Evolutionary conservation across 2,113 vertebrate genomes (phyloP).

Genomic region (Athene noctua): DNA sequence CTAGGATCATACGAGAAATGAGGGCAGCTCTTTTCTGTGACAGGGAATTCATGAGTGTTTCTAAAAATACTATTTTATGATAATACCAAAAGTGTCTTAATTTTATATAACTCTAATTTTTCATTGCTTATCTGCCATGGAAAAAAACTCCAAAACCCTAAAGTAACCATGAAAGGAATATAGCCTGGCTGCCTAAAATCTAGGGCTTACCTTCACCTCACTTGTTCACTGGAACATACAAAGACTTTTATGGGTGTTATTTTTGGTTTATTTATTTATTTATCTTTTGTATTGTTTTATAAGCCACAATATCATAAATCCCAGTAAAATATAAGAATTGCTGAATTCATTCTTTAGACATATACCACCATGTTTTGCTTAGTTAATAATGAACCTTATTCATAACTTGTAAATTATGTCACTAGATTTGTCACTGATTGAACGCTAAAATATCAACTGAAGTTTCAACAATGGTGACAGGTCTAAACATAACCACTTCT

Average conservation of each 20-base stretch:
- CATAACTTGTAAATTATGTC: not conserved
- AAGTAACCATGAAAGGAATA: not conserved
- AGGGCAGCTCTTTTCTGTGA: not conserved
- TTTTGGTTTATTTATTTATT: not conserved
- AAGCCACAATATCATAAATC: not conserved
- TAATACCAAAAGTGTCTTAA: not conserved
- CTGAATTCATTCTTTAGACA: not conserved
- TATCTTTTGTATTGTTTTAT: not conserved
- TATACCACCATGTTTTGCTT: not conserved
- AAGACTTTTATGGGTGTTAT: not conserved
- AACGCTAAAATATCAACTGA: not conserved
- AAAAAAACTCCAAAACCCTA: not conserved
- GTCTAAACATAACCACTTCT: not conserved
- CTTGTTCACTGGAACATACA: not conserved
- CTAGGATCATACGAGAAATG: not conserved
- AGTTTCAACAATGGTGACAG: not conserved
- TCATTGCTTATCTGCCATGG: not conserved
- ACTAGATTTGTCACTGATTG: not conserved
- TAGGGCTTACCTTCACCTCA: not conserved
- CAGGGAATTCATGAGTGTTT: not conserved
- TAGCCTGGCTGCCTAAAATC: not conserved
- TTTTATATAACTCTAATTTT: not conserved
- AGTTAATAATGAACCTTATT: not conserved
- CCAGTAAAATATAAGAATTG: not conserved
- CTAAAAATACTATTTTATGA: slow-evolving; percentile 5